phyloP scores from a whole-genome alignment of 2,113 vertebrate genomes.

The Delphinapterus leucas region DNA sequence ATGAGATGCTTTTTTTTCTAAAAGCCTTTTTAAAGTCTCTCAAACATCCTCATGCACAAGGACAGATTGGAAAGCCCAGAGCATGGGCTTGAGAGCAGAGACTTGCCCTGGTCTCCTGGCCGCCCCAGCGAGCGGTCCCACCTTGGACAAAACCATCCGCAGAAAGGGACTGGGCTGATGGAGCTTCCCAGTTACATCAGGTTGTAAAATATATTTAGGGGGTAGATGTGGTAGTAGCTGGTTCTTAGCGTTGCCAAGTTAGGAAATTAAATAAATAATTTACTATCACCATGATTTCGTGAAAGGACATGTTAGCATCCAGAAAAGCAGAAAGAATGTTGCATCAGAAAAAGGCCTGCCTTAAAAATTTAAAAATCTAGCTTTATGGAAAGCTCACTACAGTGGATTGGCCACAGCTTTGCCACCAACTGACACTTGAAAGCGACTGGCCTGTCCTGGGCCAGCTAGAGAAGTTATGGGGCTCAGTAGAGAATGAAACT shows the following conservation, averaged over 20 bases:
- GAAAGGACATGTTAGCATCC: background rate
- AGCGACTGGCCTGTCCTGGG: background rate
- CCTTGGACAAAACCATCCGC: background rate
- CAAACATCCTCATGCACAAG: background rate
- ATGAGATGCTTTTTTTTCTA: background rate
- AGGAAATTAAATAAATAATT: background rate
- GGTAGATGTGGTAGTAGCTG: background rate
- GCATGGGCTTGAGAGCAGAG: rapidly evolving
- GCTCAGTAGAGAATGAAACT: too few relatives aligned
- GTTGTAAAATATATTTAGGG: background rate
- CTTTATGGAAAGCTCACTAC: rapidly evolving
- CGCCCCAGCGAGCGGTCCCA: too few relatives aligned
- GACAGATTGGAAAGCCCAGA: background rate
- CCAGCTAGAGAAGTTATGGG: background rate
- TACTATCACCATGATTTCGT: background rate
- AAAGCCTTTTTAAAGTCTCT: background rate
- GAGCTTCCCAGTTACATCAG: background rate
- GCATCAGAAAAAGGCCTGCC: background rate
- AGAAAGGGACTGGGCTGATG: rapidly evolving
- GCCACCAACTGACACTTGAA: background rate
- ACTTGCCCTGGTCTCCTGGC: background rate
- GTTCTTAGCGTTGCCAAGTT: background rate
- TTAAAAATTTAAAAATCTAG: rapidly evolving
- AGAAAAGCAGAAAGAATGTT: background rate
- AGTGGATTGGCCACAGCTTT: rapidly evolving